These are phyloP conservation scores for Perdita meconis DNA, from an alignment of 2,888 invertebrate species.

Conservation along the genomic window DNA sequence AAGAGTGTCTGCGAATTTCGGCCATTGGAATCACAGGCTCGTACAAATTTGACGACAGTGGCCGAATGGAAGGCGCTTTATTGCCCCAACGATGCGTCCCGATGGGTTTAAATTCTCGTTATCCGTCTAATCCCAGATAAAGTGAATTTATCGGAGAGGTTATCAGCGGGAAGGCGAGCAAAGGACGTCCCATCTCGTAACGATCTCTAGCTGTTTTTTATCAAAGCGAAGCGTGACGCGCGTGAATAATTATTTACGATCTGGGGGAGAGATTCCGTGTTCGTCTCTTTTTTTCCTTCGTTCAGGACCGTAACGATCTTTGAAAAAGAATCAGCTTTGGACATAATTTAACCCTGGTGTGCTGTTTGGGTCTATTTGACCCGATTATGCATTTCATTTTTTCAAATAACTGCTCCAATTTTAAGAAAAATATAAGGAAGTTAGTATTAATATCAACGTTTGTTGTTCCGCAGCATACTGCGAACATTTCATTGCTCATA, in stretches of 20 bases:
- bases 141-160: conserved; percentile 53
- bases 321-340: not conserved
- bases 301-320: conserved; percentile 31
- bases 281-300: conserved; percentile 20
- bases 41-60: not conserved
- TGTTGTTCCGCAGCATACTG: too few relatives aligned
- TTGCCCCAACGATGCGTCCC: conserved; percentile 1
- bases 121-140: conserved; percentile 28
- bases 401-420: too few relatives aligned
- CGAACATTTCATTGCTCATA: too few relatives aligned
- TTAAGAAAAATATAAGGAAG: too few relatives aligned
- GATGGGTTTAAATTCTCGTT: conserved; percentile 12
- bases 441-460: too few relatives aligned
- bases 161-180: conserved; percentile 47
- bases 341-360: too few relatives aligned
- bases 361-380: too few relatives aligned
- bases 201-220: conserved; percentile 42
- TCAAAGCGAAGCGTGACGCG: conserved; percentile 26
- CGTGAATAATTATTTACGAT: conserved; percentile 49
- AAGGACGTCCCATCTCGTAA: conserved; percentile 34
- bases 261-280: conserved; percentile 7
- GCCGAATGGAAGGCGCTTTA: not conserved
- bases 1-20: too few relatives aligned
- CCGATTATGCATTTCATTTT: too few relatives aligned
- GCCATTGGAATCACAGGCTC: not conserved